Evolutionary conservation across 2,113 vertebrate genomes (phyloP).

Genomic region (Microcebus ravelobensis): DNA sequence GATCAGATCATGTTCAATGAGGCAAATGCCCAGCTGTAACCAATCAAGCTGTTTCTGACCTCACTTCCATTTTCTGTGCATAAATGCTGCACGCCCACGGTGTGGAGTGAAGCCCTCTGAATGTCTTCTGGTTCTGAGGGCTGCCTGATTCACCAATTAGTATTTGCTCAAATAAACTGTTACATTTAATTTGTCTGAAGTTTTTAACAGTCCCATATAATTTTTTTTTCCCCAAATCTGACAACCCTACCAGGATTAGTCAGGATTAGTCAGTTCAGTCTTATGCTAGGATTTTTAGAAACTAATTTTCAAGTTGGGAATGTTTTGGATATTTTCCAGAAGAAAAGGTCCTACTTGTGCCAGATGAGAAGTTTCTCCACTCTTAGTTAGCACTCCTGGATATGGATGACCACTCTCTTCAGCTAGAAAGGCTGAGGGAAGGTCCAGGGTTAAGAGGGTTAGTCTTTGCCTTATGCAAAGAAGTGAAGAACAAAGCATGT

Average conservation of each 20-base stretch:
- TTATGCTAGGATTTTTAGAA: neutral
- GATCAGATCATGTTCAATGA: neutral
- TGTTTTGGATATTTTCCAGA: neutral
- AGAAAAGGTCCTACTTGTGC: neutral
- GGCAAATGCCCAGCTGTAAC: neutral
- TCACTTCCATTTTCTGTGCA: neutral
- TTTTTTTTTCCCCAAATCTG: neutral
- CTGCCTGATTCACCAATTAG: neutral
- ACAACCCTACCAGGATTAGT: neutral
- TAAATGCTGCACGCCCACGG: neutral
- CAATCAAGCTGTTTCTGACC: neutral
- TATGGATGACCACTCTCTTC: neutral
- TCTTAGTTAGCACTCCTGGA: neutral
- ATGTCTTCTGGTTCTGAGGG: neutral
- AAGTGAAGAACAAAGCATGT: neutral
- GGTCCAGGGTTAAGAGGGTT: too few species aligned
- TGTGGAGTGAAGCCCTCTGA: neutral
- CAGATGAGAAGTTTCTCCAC: neutral
- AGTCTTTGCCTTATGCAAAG: neutral
- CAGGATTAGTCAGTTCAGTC: neutral
- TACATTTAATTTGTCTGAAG: neutral
- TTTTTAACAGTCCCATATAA: neutral
- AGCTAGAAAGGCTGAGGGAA: neutral
- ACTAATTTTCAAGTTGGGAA: slow-evolving; percentile 19
- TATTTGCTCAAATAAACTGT: neutral